Conservation (phyloP, 2,888 invertebrate species). For the Orthosia gracilis region DNA sequence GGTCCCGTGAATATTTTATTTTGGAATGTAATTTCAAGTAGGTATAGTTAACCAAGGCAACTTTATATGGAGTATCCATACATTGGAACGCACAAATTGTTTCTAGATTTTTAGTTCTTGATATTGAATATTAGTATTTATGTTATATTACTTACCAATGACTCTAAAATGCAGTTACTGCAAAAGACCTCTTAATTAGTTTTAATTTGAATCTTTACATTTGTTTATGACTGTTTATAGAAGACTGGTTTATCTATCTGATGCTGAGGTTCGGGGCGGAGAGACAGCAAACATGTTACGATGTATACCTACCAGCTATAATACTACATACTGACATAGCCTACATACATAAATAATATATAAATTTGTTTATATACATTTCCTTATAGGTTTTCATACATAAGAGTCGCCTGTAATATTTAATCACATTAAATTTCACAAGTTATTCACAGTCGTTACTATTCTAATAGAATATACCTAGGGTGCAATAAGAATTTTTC, state of each 20-base stretch:
- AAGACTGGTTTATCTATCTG: conserved; percentile 24
- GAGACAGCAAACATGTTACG: conserved; percentile 26
- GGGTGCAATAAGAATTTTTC: conserved; percentile 36
- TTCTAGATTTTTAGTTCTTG: conserved; percentile 55
- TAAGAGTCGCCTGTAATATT: conserved; percentile 49
- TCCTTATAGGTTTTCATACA: conserved; percentile 35
- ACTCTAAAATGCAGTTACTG: conserved; percentile 54
- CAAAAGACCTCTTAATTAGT: conserved; percentile 49
- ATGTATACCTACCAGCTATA: conserved; percentile 14
- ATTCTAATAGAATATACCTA: conserved; percentile 28
- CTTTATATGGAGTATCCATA: conserved; percentile 52
- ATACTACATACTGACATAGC: conserved; percentile 20
- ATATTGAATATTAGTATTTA: conserved; percentile 43
- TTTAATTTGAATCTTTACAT: conserved; percentile 38
- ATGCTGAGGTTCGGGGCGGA: background rate
- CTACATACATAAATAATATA: conserved; percentile 25
- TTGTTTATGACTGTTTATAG: conserved; percentile 29
- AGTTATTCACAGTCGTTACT: conserved; percentile 31
- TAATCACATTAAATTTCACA: conserved; percentile 55
- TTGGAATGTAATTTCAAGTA: conserved; percentile 37
- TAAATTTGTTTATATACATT: conserved; percentile 42
- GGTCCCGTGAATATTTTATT: conserved; percentile 24
- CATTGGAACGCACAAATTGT: conserved; percentile 58
- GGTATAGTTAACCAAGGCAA: conserved; percentile 54
- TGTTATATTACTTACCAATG: conserved; percentile 50